Conservation (phyloP, 1,140 invertebrate species). For the Leptinotarsa undecemlineata region DNA sequence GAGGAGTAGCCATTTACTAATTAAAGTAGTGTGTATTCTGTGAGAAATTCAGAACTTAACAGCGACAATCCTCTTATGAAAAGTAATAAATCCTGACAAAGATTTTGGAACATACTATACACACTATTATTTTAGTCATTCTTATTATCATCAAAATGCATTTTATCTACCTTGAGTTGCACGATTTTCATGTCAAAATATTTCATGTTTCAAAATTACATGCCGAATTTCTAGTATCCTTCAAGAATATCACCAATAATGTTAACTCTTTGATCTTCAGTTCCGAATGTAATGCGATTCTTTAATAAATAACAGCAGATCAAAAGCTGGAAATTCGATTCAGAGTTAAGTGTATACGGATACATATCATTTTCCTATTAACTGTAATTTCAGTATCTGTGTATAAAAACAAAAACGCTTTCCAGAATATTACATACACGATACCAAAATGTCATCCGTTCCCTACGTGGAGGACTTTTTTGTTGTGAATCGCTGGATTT, state of each 20-base stretch:
- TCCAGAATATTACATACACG: not conserved
- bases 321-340: not conserved
- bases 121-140: constrained; percentile 24
- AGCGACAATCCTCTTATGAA: too few species aligned
- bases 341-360: not conserved
- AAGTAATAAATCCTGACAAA: too few species aligned
- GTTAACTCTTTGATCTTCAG: not conserved
- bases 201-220: not conserved
- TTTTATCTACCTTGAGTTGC: not conserved
- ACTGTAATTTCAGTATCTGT: not conserved
- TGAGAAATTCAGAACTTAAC: too few species aligned
- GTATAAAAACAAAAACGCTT: not conserved
- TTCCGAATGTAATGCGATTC: not conserved
- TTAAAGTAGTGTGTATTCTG: too few species aligned
- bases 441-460: not conserved
- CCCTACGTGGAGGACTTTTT: constrained; percentile 46
- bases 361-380: not conserved
- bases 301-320: not conserved
- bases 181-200: not conserved
- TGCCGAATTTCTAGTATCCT: not conserved
- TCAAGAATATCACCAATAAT: not conserved
- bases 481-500: constrained; percentile 44
- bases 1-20: too few species aligned
- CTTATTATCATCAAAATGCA: not conserved
- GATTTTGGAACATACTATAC: too few species aligned